Conservation (phyloP, 2,797 vertebrate genomes). For the Danio albolineatus region DNA sequence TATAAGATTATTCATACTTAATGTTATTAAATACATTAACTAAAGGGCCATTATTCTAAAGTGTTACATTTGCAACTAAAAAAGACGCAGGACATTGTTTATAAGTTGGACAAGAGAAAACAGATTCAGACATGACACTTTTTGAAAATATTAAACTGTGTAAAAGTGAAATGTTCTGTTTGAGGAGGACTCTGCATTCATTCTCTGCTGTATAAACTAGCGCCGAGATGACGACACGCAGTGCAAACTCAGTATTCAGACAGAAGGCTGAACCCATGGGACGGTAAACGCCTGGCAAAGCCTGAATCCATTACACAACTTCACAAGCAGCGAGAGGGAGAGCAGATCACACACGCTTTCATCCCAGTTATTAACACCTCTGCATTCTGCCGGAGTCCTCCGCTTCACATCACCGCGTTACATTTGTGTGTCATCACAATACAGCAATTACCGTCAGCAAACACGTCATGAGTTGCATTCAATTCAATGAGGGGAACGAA, state of each 20-base stretch:
- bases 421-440: not conserved
- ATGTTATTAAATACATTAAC: too few species aligned
- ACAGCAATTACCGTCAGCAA: not conserved
- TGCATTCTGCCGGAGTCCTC: conserved; percentile 18
- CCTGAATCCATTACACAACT: conserved; percentile 26
- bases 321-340: conserved; percentile 18
- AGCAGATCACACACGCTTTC: conserved; percentile 9
- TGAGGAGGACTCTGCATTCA: not conserved
- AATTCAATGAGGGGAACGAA: not conserved
- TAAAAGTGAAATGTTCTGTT: not conserved
- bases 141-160: not conserved
- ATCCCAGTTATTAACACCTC: conserved; percentile 4
- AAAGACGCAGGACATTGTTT: too few species aligned
- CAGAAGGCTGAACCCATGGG: conserved; percentile 5
- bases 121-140: not conserved
- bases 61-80: too few species aligned
- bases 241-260: conserved; percentile 44
- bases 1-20: too few species aligned
- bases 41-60: too few species aligned
- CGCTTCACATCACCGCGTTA: not conserved
- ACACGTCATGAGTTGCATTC: not conserved
- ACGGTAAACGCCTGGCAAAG: not conserved
- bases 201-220: conserved; percentile 9
- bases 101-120: too few species aligned
- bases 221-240: conserved; percentile 49